phyloP scores from a whole-genome alignment of 1,140 invertebrate species.

The Hesperophylax magnus region DNA sequence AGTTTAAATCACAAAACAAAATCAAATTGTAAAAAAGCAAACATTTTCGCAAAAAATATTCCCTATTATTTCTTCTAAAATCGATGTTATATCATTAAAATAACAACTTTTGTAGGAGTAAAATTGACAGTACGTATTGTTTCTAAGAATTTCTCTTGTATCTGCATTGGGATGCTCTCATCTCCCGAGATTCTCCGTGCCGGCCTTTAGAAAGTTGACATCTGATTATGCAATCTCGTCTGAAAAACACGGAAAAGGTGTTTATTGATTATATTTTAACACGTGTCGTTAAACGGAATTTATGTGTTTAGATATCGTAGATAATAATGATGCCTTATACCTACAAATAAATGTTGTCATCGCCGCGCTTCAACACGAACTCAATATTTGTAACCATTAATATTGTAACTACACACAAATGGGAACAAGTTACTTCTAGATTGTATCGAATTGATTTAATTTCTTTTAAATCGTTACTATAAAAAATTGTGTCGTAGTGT shows the following conservation, averaged over 20 bases:
- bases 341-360: not conserved
- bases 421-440: no score
- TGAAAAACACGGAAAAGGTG: conserved; percentile 37
- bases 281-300: conserved; percentile 33
- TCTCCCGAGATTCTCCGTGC: conserved; percentile 3
- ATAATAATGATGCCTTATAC: conserved; percentile 2
- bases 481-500: no score
- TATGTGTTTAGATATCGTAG: conserved; percentile 37
- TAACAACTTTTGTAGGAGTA: no score
- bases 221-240: conserved; percentile 24
- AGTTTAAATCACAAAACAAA: no score
- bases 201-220: conserved; percentile 28
- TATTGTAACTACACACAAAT: no score
- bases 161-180: not conserved
- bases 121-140: not conserved
- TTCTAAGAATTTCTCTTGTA: not conserved
- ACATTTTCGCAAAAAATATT: no score
- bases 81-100: no score
- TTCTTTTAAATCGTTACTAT: no score
- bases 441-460: no score
- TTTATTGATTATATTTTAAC: conserved; percentile 40
- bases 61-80: no score
- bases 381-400: not conserved
- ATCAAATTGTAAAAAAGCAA: no score
- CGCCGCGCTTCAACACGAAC: not conserved